phyloP scores from a whole-genome alignment of 2,888 invertebrate species.

The Eristalis tenax region DNA sequence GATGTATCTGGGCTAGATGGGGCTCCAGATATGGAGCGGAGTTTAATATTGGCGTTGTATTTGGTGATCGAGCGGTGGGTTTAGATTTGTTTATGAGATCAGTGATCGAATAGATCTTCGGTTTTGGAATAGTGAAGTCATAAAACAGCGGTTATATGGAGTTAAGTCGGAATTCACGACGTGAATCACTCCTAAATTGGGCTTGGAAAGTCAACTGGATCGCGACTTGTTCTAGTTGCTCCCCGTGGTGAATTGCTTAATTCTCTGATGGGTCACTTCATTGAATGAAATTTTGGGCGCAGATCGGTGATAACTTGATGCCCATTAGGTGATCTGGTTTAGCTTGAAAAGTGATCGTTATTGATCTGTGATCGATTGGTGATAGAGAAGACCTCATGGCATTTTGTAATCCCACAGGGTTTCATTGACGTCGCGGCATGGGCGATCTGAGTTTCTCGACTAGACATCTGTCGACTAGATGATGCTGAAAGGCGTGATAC shows the following conservation, averaged over 20 bases:
- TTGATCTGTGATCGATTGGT: too few relatives aligned
- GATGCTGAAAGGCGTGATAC: too few relatives aligned
- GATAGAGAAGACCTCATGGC: too few relatives aligned
- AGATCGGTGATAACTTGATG: constrained; percentile 38
- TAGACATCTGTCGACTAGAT: too few relatives aligned
- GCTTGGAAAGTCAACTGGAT: neutral
- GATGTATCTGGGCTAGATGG: constrained; percentile 26
- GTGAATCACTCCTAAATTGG: neutral
- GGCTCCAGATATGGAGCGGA: neutral
- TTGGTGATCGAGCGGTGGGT: neutral
- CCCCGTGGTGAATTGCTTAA: neutral
- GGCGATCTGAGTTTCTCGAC: too few relatives aligned
- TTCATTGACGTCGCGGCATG: too few relatives aligned
- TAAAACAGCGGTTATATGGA: neutral
- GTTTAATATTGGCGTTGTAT: neutral
- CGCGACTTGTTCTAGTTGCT: neutral
- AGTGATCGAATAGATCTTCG: neutral
- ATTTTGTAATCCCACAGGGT: too few relatives aligned
- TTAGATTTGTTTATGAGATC: neutral
- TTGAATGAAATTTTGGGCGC: neutral
- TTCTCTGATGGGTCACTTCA: neutral
- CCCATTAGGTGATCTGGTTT: constrained; percentile 29
- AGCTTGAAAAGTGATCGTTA: too few relatives aligned
- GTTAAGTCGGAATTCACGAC: neutral
- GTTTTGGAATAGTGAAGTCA: neutral